These are phyloP conservation scores for Agonum fuliginosum DNA, from an alignment of 2,888 invertebrate species.

Conservation along the genomic window DNA sequence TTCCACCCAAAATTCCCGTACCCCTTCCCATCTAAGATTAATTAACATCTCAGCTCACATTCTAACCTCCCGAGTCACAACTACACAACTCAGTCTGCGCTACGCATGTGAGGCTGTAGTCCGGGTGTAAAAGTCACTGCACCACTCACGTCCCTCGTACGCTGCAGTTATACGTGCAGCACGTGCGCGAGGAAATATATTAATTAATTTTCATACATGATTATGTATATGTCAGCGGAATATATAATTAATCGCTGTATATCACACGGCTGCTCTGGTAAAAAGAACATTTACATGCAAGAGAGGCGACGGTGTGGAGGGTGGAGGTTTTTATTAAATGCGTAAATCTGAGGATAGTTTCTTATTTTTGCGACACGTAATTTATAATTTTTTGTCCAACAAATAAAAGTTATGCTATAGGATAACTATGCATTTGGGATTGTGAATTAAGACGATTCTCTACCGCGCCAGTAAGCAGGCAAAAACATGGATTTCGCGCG, in stretches of 20 bases:
- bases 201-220: constrained; percentile 68
- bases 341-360: no score
- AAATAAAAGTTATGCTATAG: no score
- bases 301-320: not conserved
- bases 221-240: constrained; percentile 67
- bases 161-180: constrained; percentile 3
- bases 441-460: no score
- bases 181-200: constrained; percentile 43
- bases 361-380: no score
- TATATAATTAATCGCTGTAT: constrained; percentile 67
- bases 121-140: constrained; percentile 24
- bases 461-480: no score
- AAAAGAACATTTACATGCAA: constrained; percentile 48
- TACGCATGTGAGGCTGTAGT: constrained; percentile 28
- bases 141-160: constrained; percentile 18
- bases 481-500: no score
- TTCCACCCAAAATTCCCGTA: no score
- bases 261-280: constrained; percentile 2
- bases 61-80: not conserved
- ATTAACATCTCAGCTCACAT: no score
- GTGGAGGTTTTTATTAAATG: no score
- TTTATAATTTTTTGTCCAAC: no score
- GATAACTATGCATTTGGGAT: no score
- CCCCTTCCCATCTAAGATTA: no score
- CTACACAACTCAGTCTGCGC: constrained; percentile 17